Evolutionary conservation across 2,797 vertebrate species (phyloP), one percentile per base, ranked within the genome.

Genomic region (Chelonia mydas): DNA sequence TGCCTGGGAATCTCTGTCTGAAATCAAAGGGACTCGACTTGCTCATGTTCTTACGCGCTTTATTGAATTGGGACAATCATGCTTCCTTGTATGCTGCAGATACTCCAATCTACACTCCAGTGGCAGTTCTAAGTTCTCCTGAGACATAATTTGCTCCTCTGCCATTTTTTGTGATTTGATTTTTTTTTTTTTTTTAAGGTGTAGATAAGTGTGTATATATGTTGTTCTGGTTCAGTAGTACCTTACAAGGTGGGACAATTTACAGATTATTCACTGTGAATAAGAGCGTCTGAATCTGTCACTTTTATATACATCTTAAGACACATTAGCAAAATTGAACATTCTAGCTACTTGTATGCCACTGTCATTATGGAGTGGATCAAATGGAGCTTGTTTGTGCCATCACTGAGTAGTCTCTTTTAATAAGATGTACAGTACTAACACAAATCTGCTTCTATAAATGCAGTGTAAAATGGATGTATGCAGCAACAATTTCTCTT

Each of bases 361-460:
- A 4, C 84, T 76, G 0, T 55, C 11, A 1, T 53, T 47, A 31
- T 50, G 0, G 0, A 2, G 2, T 9, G 19, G 41, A 45, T 41
- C 28, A 50, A 79, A 57, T 28, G 27, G 55, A 57, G 15, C 50
- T 68, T 87, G 3, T 82, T 78, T 47, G 9, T 82, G 11, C 61
- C 8, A 5, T 68, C 33, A 37, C 17, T 28, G 16, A 68, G 33
- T n/a, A 37, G 61, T 37, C 33, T 33, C 12, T 37, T 19, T n/a
- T 68, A 37, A 37, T n/a, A 37, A 68, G 33, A n/a, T 33, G 7
- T 87, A 74, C 81, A 61, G 49, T n/a, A 19, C 21, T 49, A 7
- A 8, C n/a, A 45, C 0, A 2, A 17, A 41, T 81, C 8, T 59
- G 6, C 15, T 37, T 76, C 17, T 31, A 49, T 77, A 81, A 54